phyloP scores from a whole-genome alignment of 2,888 invertebrate genomes.

The Euspilapteryx auroguttella region DNA sequence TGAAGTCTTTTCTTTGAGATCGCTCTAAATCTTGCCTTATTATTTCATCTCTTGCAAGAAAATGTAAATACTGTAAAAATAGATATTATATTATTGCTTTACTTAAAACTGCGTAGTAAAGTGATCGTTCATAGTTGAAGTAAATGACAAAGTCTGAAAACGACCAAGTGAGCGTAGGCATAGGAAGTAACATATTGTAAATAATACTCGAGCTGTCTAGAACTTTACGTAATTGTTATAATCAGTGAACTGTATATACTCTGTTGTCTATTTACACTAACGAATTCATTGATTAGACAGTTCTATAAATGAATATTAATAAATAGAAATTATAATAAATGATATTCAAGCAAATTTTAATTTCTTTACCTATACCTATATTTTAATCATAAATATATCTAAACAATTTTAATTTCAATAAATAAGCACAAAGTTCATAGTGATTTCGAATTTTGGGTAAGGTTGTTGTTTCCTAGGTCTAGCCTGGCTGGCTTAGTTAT shows the following conservation, averaged over 20 bases:
- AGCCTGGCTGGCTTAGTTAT: too few relatives aligned
- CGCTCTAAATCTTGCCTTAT: slow-evolving; percentile 8
- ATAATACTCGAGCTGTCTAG: slow-evolving; percentile 28
- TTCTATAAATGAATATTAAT: slow-evolving; percentile 36
- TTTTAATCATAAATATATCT: too few relatives aligned
- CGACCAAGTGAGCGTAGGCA: slow-evolving; percentile 54
- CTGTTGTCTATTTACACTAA: slow-evolving; percentile 43
- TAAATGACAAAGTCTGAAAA: slow-evolving; percentile 51
- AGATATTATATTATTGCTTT: slow-evolving; percentile 12
- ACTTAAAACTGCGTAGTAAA: slow-evolving; percentile 15
- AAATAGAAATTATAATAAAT: slow-evolving; percentile 33
- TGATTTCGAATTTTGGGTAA: too few relatives aligned
- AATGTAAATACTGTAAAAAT: slow-evolving; percentile 18
- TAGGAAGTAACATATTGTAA: slow-evolving; percentile 31
- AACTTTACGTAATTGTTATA: slow-evolving; percentile 40
- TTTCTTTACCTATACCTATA: background rate
- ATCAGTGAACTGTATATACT: slow-evolving; percentile 27
- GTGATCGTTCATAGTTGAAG: slow-evolving; percentile 24
- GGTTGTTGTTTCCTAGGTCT: too few relatives aligned
- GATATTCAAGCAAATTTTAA: slow-evolving; percentile 10
- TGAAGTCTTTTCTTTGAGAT: slow-evolving; percentile 15
- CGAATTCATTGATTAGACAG: slow-evolving; percentile 24
- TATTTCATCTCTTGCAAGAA: slow-evolving; percentile 7
- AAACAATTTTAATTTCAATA: too few relatives aligned
- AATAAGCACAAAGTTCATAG: slow-evolving; percentile 1